Evolutionary conservation across 1,140 invertebrate genomes (phyloP), one percentile per base, ranked within the genome.

Genomic region (Brachionus koreanus): DNA sequence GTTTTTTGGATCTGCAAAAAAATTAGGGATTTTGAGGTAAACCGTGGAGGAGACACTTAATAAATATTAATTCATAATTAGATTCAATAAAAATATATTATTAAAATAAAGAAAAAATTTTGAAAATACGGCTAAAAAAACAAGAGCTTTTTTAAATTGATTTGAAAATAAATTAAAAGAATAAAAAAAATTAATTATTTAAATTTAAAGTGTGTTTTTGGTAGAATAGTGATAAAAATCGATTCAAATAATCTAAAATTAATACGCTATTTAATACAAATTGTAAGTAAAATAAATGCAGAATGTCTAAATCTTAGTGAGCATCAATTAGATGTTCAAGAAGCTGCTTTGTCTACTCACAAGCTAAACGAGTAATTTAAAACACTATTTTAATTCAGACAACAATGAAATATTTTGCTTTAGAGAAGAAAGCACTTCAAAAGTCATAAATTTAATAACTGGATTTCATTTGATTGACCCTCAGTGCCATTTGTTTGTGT

Each of bases 401-500:
- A n/a, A n/a, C 2, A 23, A 57, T 16, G 39, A 43, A 43, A 65
- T 29, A n/a, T 46, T 81, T 81, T 19, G 12, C 19, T 61, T 4
- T 29, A 61, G 77, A 43, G 57, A 82, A 52, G 35, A 82, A 49
- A 29, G 16, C 7, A 52, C 42, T 82, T 86, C 86, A 76, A 82
- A 85, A 42, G 75, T 82, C 5, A 82, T 89, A 81, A 85, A 89
- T 83, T 87, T 89, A 25, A 83, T 88, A 39, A 89, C 86, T 25
- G 88, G 88, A 6, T 89, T 89, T 83, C 87, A 88, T 35, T 82
- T 89, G 6, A 83, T 88, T 83, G 88, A 89, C 83, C 85, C 86
- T 6, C 79, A 84, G n/a, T 83, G 83, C 33, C 87, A 88, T 83
- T 49, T 88, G n/a, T 86, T 88, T 85, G 85, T 88, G 25, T 81